Conservation (phyloP, 2,888 invertebrate genomes). For the Omphaloscelis lunosa region DNA sequence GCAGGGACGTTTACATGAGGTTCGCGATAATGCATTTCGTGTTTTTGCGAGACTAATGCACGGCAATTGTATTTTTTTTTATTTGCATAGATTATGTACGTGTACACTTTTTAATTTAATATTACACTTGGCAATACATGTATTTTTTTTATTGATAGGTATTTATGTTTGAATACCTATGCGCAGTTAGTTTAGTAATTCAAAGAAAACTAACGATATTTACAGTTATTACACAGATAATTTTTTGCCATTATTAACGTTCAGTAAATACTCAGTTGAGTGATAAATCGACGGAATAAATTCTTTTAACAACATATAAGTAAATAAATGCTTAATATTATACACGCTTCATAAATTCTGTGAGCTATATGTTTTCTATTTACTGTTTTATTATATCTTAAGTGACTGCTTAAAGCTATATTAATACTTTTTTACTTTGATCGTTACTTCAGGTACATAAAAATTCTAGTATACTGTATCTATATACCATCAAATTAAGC, state of each 20-base stretch:
- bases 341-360: slow-evolving; percentile 20
- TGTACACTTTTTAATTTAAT: too few species aligned
- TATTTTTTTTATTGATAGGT: background rate
- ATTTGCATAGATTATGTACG: too few species aligned
- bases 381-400: background rate
- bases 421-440: background rate
- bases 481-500: background rate
- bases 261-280: background rate
- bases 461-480: background rate
- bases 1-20: slow-evolving; percentile 98
- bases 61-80: too few species aligned
- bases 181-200: background rate
- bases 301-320: slow-evolving; percentile 7
- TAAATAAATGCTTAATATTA: slow-evolving; percentile 9
- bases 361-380: slow-evolving; percentile 20
- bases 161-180: too few species aligned
- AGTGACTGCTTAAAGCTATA: slow-evolving; percentile 23
- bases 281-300: slow-evolving; percentile 5
- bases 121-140: too few species aligned
- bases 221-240: background rate
- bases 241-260: background rate
- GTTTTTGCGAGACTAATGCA: too few species aligned
- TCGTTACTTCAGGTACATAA: background rate
- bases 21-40: slow-evolving; percentile 93
- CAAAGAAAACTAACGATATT: background rate